Evolutionary conservation across 2,888 invertebrate genomes (phyloP), one percentile per base, ranked within the genome.

Genomic region (Eristalis intricaria): DNA sequence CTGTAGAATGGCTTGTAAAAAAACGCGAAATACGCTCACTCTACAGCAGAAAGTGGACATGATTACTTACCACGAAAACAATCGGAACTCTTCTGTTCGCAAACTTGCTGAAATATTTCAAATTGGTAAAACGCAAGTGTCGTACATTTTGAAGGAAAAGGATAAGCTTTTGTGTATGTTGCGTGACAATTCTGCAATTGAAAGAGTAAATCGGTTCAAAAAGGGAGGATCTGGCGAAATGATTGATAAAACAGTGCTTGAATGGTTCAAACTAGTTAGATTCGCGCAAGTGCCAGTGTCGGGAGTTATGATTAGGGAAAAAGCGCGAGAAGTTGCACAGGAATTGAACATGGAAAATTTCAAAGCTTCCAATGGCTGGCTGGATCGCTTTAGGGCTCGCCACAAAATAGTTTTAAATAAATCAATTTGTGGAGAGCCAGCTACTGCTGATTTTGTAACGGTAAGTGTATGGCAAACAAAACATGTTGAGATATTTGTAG

Each of bases 321-420:
- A 66, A 22, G 38, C 66, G 40, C 13, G 23, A 19, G 43, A 66
- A 66, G 66, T 66, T 43, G 38, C 66, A 13, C 66, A 23, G 19
- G 66, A 38, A 15, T 66, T 66, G 22, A 66, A 66, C 8, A 19
- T 38, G 40, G 66, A 66, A 19, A 38, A 43, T 66, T 66, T 66
- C 40, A 66, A 38, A 66, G 66, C 66, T 66, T 66, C 40, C 19
- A 38, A 66, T 40, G 66, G 66, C 19, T 32, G 65, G 65, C 23
- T 66, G 13, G 23, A 38, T 23, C 38, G 38, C 7, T 38, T 50
- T 8, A 50, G 50, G 19, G 19, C 19, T 50, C 50, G 50, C 5
- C 50, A 50, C 19, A 50, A 50, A 40, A 66, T 66, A 19, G 22
- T 38, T 38, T 43, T 38, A 8, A 66, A 66, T 19, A 66, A 66